These are phyloP conservation scores for Hyphantria cunea DNA, from an alignment of 1,140 invertebrate species.

Conservation along the genomic window DNA sequence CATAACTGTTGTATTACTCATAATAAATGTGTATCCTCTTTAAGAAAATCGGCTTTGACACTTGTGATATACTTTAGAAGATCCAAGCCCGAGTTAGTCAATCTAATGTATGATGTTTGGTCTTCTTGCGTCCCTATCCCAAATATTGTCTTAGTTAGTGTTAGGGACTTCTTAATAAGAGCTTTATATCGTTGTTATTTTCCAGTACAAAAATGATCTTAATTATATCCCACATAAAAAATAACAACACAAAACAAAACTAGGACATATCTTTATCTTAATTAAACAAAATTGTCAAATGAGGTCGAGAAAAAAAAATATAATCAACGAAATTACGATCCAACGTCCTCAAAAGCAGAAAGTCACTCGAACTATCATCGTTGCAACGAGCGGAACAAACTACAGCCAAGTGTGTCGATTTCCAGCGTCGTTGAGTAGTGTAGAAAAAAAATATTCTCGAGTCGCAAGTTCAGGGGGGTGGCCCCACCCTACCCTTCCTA, in stretches of 20 bases:
- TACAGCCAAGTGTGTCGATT: conserved; percentile 80
- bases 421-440: conserved; percentile 73
- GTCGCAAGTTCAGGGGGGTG: conserved; percentile 71
- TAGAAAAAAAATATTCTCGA: conserved; percentile 79
- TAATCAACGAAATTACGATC: conserved; percentile 58
- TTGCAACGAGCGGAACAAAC: conserved; percentile 66
- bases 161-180: too few species aligned
- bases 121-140: too few species aligned
- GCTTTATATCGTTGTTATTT: too few species aligned
- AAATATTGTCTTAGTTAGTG: too few species aligned
- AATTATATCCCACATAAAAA: not conserved
- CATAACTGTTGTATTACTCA: too few species aligned
- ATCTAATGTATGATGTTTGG: too few species aligned
- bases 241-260: not conserved
- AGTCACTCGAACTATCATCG: conserved; percentile 78
- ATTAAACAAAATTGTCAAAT: conserved; percentile 6
- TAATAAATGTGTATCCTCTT: too few species aligned
- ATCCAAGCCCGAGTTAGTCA: too few species aligned
- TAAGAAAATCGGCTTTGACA: too few species aligned
- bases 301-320: conserved; percentile 47
- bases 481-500: conserved; percentile 49
- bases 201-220: too few species aligned
- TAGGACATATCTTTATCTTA: conserved; percentile 4
- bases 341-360: conserved; percentile 56
- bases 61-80: too few species aligned